Evolutionary conservation across 2,888 invertebrate species (phyloP), one percentile per base, ranked within the genome.

Genomic region (Eugnorisma glareosa): DNA sequence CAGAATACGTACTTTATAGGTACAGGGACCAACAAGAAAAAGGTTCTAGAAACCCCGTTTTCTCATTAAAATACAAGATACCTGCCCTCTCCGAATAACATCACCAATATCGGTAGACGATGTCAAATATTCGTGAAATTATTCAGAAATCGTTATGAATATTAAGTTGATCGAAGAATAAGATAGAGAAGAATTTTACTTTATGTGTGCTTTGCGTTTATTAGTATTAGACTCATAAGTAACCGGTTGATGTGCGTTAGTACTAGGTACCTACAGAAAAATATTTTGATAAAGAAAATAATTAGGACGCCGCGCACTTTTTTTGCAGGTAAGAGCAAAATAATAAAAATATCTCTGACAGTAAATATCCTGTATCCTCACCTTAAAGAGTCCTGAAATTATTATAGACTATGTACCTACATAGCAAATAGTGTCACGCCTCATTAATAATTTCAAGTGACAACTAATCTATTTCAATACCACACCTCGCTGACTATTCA

Each of bases 131-230:
- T 71, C 63, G 57, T 71, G 40, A 75, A 80, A 81, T 81, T 63
- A 75, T 81, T 31, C 75, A 75, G 67, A 67, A 75, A 18, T 71
- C 61, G 61, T 71, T 57, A 71, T 76, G 82, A 75, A 81, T 82
- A 76, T 67, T 67, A 71, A 81, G 48, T 43, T 57, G 77, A 45
- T 61, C 24, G 43, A 31, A 45, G 43, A 61, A 51, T 45, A 37
- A 21, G 13, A 40, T 61, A 15, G 31, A n/a, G 75, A 75, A 67
- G 59, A 61, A 61, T 75, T 66, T 35, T n/a, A 28, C 13, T 54
- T 61, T 80, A 15, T 45, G 48, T 48, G 11, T 37, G 28, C 37
- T 15, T 69, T 48, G 24, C 24, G 21, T 28, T 51, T 37, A 35
- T 51, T 51, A 35, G 48, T 73, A 43, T 40, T 31, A 5, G 31